Percentiles rank a stretch among this genome's conserved stretches.
Conservation (phyloP, 1,140 invertebrate species). For the Drosophila santomea region DNA sequence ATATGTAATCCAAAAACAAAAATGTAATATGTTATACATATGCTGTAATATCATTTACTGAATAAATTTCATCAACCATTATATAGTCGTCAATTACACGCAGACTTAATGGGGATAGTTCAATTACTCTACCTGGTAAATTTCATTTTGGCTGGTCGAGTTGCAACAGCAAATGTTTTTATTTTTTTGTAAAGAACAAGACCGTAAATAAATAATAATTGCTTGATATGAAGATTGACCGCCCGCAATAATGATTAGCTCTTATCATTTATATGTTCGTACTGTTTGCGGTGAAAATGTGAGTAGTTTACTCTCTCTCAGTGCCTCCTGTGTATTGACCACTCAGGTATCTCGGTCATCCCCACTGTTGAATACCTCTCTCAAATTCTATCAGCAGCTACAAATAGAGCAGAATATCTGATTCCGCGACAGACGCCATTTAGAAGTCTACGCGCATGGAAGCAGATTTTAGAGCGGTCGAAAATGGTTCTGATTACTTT, state of each 20-base stretch:
- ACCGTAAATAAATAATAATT: conserved; percentile 24
- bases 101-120: too few species aligned
- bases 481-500: conserved; percentile 55
- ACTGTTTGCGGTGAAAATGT: not conserved
- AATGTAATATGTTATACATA: too few species aligned
- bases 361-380: not conserved
- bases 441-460: conserved; percentile 6
- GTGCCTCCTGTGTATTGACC: not conserved
- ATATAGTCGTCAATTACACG: too few species aligned
- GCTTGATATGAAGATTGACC: conserved; percentile 13
- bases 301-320: conserved; percentile 14
- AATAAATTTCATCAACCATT: too few species aligned
- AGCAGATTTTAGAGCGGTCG: not conserved
- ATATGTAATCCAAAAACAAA: too few species aligned
- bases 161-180: conserved; percentile 2
- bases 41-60: too few species aligned
- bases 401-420: conserved; percentile 18
- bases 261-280: conserved; percentile 12
- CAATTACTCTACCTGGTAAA: not conserved
- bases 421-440: conserved; percentile 2
- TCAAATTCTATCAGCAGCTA: not conserved
- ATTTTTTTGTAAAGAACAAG: not conserved
- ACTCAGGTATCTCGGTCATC: conserved; percentile 3
- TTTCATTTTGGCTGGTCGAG: not conserved
- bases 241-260: conserved; percentile 21